Evolutionary conservation across 2,797 vertebrate species (phyloP), one percentile per base, ranked within the genome.

Genomic region (Borostomias antarcticus): DNA sequence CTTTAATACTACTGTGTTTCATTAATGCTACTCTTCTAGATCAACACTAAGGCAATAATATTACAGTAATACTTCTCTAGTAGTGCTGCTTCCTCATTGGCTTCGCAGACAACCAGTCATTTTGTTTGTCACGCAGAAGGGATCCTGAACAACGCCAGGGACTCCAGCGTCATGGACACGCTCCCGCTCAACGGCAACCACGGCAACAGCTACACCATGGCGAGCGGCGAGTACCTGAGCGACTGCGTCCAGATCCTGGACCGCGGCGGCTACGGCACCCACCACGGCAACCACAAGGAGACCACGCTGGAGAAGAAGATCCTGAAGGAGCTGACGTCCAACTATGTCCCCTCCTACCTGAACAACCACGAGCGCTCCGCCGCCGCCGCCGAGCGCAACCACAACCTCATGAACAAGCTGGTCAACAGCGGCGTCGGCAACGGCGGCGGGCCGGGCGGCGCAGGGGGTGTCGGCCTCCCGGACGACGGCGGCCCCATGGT

Each of bases 141-240:
- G 90, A 96, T 98, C 92, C 93, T 99, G 93, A 99, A 98, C 95
- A 99, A 98, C 90, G 95, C 96, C 82, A 96, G 96, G 90, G 97
- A 99, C 93, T 95, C 97, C 94, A 98, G 96, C 88, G 96, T 98
- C 89, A 99, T 98, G 97, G 98, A 99, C 91, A 99, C 98, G 66
- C 95, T 99, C 90, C 98, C 96, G 88, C 97, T 99, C 85, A 99
- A 99, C 86, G 98, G 98, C 90, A 98, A 98, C 95, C 97, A 99
- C 69, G 95, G 92, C 88, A 98, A 98, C 92, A 98, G 95, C 92
- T 99, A 98, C 92, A 96, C 92, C 89, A 94, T 98, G 89, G 95
- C 95, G 88, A 93, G 95, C 83, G 91, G 95, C 21, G 97, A 98
- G 85, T 99, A 98, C 92, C 86, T 99, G 91, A 96, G 95, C 70